Conservation (phyloP, 2,888 invertebrate genomes). For the Quadriops clusia region DNA sequence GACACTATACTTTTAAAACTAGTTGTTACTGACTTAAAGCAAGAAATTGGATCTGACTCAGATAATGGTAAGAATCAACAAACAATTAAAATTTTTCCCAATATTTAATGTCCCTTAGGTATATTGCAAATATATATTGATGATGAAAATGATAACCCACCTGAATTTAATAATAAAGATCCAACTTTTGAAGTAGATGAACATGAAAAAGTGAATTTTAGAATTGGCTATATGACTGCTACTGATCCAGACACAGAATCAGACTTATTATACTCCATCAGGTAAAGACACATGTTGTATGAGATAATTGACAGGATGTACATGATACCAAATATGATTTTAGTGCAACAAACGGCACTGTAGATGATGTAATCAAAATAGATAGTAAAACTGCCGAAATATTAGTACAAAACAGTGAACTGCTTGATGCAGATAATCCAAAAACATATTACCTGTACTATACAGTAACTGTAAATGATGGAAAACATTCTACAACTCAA, state of each 20-base stretch:
- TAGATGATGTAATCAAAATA: slow-evolving; percentile 39
- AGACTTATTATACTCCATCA: slow-evolving; percentile 43
- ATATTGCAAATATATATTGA: slow-evolving; percentile 45
- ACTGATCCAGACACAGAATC: slow-evolving; percentile 51
- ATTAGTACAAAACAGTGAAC: slow-evolving; percentile 34
- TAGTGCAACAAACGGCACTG: slow-evolving; percentile 38
- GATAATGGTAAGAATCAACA: slow-evolving; percentile 37
- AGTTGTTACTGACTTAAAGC: slow-evolving; percentile 40
- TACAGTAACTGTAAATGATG: slow-evolving; percentile 43
- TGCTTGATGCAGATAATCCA: slow-evolving; percentile 46
- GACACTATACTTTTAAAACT: slow-evolving; percentile 46
- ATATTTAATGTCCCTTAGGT: slow-evolving; percentile 37
- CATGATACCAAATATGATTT: slow-evolving; percentile 11
- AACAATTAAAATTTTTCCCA: neutral
- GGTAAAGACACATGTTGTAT: slow-evolving; percentile 32
- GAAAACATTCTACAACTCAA: slow-evolving; percentile 28
- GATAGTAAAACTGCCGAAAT: slow-evolving; percentile 42
- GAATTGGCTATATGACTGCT: slow-evolving; percentile 48
- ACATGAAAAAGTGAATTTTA: slow-evolving; percentile 35
- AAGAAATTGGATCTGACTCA: slow-evolving; percentile 37
- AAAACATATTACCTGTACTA: slow-evolving; percentile 40
- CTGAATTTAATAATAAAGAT: slow-evolving; percentile 41
- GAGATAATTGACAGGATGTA: neutral
- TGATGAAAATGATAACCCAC: slow-evolving; percentile 53
- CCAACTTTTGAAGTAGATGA: slow-evolving; percentile 43